Conservation (phyloP, 2,113 vertebrate genomes). For the Rhadina sibilatrix region DNA sequence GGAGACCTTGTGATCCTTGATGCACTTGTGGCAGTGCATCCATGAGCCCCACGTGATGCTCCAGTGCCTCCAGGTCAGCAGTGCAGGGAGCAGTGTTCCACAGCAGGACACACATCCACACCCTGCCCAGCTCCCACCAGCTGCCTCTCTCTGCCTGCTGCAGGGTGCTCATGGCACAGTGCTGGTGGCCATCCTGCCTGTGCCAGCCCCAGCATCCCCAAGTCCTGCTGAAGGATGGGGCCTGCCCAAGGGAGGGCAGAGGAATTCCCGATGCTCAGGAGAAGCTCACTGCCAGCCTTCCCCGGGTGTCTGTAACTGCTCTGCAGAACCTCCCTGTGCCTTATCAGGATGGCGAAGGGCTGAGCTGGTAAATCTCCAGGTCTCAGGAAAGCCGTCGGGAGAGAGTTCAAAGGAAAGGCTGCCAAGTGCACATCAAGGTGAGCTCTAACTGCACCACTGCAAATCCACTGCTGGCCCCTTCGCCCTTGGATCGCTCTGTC, state of each 20-base stretch:
- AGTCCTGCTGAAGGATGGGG: rapidly evolving
- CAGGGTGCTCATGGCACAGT: background rate
- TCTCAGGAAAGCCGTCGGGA: background rate
- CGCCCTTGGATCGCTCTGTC: background rate
- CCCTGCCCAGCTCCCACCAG: background rate
- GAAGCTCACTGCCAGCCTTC: background rate
- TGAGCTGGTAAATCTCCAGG: background rate
- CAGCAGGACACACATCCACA: background rate
- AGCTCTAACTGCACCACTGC: background rate
- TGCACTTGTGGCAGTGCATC: background rate
- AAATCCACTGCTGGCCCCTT: background rate
- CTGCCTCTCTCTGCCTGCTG: background rate
- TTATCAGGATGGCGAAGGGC: background rate
- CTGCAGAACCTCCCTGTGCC: background rate
- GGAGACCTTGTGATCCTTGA: background rate
- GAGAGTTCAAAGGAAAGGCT: slow-evolving; percentile 10
- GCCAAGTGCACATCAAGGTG: background rate
- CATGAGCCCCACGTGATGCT: rapidly evolving
- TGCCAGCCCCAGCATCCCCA: background rate
- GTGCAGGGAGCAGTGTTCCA: rapidly evolving
- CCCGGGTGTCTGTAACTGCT: background rate
- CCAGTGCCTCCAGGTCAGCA: background rate
- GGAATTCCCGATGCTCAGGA: background rate
- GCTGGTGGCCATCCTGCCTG: background rate
- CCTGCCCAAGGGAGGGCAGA: background rate